These are phyloP conservation scores for Griposia aprilina DNA, from an alignment of 2,888 invertebrate genomes.

Conservation along the genomic window DNA sequence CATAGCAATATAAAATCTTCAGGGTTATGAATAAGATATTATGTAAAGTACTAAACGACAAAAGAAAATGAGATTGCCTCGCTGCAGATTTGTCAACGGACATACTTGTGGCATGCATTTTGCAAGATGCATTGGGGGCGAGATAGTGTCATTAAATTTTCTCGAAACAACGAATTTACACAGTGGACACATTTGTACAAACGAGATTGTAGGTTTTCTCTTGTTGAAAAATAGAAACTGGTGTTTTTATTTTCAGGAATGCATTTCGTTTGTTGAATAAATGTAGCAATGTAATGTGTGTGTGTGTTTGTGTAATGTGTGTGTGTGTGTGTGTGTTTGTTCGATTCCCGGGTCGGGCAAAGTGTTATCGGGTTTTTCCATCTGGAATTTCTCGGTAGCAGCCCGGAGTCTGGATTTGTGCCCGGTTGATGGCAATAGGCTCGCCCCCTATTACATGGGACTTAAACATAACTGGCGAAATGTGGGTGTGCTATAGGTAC, in stretches of 20 bases:
- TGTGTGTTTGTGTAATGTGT: too few relatives aligned
- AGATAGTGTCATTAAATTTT: slow-evolving; percentile 57
- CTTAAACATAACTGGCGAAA: too few relatives aligned
- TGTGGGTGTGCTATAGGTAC: too few relatives aligned
- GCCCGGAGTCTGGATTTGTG: too few relatives aligned
- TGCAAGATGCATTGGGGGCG: slow-evolving; percentile 38
- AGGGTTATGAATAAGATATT: slow-evolving; percentile 32
- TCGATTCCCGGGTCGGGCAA: too few relatives aligned
- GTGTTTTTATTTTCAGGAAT: slow-evolving; percentile 10
- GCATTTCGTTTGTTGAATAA: background rate
- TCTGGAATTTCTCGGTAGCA: too few relatives aligned
- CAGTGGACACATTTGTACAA: slow-evolving; percentile 39
- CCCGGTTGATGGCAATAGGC: too few relatives aligned
- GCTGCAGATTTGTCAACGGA: slow-evolving; percentile 36
- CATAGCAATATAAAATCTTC: background rate
- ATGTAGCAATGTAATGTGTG: background rate
- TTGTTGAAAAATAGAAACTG: slow-evolving; percentile 10
- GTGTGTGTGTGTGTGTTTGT: too few relatives aligned
- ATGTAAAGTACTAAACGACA: slow-evolving; percentile 31
- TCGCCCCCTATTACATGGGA: too few relatives aligned
- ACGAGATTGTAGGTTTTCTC: slow-evolving; percentile 18
- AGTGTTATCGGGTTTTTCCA: too few relatives aligned
- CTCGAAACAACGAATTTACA: slow-evolving; percentile 57
- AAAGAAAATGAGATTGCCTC: slow-evolving; percentile 39
- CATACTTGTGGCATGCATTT: slow-evolving; percentile 44